Percentiles rank a stretch among this genome's conserved stretches.
Conservation (phyloP, 2,888 invertebrate genomes). For the Pyrrhosoma nymphula region DNA sequence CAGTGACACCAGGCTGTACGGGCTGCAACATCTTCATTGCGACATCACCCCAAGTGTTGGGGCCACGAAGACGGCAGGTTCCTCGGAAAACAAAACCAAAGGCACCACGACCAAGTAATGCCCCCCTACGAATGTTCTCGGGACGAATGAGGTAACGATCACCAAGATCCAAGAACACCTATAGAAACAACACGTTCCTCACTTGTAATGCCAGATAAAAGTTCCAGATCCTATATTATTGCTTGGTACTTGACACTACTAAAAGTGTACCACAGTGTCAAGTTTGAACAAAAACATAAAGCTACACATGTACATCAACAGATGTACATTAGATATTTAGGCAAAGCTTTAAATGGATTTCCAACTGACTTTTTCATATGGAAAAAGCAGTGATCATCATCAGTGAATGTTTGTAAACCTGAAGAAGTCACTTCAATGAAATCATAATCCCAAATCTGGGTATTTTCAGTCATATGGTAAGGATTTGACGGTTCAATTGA, state of each 20-base stretch:
- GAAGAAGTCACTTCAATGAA: no score
- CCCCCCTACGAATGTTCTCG: constrained; percentile 88
- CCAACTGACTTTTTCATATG: no score
- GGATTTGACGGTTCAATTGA: no score
- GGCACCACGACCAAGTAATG: constrained; percentile 95
- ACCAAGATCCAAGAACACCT: constrained; percentile 93
- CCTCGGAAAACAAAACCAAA: constrained; percentile 98
- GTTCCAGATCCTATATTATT: background rate
- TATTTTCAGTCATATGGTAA: no score
- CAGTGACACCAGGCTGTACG: constrained; percentile 89
- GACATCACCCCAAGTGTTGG: constrained; percentile 83
- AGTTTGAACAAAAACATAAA: background rate
- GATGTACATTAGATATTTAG: no score
- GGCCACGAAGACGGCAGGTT: constrained; percentile 79
- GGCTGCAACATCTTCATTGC: constrained; percentile 98
- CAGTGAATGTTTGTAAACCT: no score
- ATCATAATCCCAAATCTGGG: no score
- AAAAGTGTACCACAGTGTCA: constrained; percentile 28
- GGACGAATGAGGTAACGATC: constrained; percentile 89
- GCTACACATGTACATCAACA: no score
- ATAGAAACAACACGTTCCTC: constrained; percentile 69
- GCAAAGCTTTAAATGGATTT: no score
- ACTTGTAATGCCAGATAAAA: background rate
- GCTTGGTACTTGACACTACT: background rate
- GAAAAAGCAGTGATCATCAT: no score